Evolutionary conservation across 2,888 invertebrate genomes (phyloP), one percentile per base, ranked within the genome.

Genomic region (Diaphora mendica): DNA sequence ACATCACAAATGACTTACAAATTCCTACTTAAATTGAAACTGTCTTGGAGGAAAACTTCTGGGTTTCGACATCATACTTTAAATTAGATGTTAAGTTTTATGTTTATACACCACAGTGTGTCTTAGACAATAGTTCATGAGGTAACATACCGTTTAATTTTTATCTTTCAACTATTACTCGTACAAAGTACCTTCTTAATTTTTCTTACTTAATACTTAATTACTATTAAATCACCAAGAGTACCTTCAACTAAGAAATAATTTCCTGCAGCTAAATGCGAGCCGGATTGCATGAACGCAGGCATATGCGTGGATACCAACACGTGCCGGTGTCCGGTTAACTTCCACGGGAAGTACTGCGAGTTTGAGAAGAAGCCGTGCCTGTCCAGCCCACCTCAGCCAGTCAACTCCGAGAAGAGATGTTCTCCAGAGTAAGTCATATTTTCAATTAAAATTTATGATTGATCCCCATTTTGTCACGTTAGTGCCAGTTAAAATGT

Each of bases 221-320:
- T 8, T 23, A 20, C 5, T 1, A 48, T 48, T 20, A 48, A 62
- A 64, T 30, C 33, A 17, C 17, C 15, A 26, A 26, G 15, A 20
- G 20, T 20, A 26, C 51, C n/a, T n/a, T 5, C 51, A 44, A 1
- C 15, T 44, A 51, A 4, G 20, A n/a, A 5, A 17, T 23, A 30
- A 33, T 26, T 67, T 71, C 26, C 70, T 77, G 23, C 89, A 98
- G 98, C 98, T 0, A 95, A 96, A 81, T 99, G 99, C 88, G 90
- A 96, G 33, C 97, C 97, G 0, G 94, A 96, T 0, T 99, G 99
- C 90, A 96, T 97, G 88, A 98, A 99, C 91, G 97, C 97, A 72
- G 99, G 99, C 0, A 97, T 97, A 70, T 99, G 99, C 87, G 90
- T 97, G 5, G 96, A 96, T 42, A 97, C 97, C 0, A 97, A 98